phyloP scores from a whole-genome alignment of 2,888 invertebrate genomes.

The Sussaba pulchella region DNA sequence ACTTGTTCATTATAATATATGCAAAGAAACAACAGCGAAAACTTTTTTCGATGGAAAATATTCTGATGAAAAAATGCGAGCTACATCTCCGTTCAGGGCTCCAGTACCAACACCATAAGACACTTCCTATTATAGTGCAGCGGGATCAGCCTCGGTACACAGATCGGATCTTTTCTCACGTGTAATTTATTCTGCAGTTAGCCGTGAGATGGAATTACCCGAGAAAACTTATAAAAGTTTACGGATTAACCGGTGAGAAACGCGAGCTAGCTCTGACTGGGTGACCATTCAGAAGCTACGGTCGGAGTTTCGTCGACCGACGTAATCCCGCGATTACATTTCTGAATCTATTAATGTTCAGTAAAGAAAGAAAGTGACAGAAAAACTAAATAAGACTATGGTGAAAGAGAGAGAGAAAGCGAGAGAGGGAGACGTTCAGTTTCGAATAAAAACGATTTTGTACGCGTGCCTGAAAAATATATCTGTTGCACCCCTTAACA shows the following conservation, averaged over 20 bases:
- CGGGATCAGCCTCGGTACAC: conserved; percentile 4
- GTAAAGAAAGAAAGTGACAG: conserved; percentile 38
- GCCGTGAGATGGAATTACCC: conserved; percentile 56
- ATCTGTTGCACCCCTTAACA: conserved; percentile 17
- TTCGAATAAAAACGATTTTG: conserved; percentile 48
- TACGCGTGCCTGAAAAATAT: conserved; percentile 22
- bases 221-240: conserved; percentile 64
- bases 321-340: conserved; percentile 67
- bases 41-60: background rate
- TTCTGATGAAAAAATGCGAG: background rate
- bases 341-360: conserved; percentile 65
- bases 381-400: too few species aligned
- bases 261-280: conserved; percentile 49
- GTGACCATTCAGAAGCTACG: conserved; percentile 47
- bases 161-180: conserved; percentile 46
- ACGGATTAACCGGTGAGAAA: conserved; percentile 65
- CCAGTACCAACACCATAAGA: background rate
- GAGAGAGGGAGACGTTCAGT: conserved; percentile 29
- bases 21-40: background rate
- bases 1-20: background rate
- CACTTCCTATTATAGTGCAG: background rate
- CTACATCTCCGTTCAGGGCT: background rate
- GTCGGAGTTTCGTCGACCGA: conserved; percentile 27
- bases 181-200: conserved; percentile 58
- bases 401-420: conserved; percentile 14